A percentile compares a stretch with the other conserved stretches of the same genome.
Conservation (phyloP, 2,888 invertebrate genomes). For the Theodoxus fluviatilis region DNA sequence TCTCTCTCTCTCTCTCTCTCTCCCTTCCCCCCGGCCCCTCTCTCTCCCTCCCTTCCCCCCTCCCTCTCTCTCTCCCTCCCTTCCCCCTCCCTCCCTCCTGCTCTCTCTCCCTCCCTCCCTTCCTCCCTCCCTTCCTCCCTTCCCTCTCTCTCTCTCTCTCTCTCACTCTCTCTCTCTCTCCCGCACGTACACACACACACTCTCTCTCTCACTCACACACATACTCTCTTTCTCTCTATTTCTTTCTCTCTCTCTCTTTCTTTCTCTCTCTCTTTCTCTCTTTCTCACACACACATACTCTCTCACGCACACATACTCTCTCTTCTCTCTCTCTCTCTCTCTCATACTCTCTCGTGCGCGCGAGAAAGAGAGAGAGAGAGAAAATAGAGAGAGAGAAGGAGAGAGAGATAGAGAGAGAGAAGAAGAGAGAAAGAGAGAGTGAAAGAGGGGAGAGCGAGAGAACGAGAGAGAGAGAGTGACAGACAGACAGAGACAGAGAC, state of each 20-base stretch:
- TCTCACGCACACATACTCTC: neutral
- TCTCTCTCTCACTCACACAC: neutral
- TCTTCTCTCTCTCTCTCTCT: constrained; percentile 3
- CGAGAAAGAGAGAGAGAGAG: neutral
- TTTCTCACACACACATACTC: too few relatives aligned
- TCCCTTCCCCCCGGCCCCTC: neutral
- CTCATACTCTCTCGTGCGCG: neutral
- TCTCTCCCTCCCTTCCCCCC: neutral
- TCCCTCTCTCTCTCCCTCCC: neutral
- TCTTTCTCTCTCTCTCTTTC: neutral
- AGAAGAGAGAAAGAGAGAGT: neutral
- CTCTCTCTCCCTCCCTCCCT: neutral
- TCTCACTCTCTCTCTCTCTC: neutral
- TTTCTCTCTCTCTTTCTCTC: neutral
- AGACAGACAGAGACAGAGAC: constrained; percentile 8
- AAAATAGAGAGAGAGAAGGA: neutral
- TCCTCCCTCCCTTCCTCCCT: neutral
- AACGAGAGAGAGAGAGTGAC: neutral
- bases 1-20: neutral
- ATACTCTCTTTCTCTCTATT: constrained; percentile 5
- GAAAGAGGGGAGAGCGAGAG: neutral
- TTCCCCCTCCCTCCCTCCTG: neutral
- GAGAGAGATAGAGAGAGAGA: neutral
- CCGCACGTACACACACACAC: neutral
- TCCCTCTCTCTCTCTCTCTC: neutral